Conservation (phyloP, 1,140 invertebrate genomes). For the Sinonovacula constricta region DNA sequence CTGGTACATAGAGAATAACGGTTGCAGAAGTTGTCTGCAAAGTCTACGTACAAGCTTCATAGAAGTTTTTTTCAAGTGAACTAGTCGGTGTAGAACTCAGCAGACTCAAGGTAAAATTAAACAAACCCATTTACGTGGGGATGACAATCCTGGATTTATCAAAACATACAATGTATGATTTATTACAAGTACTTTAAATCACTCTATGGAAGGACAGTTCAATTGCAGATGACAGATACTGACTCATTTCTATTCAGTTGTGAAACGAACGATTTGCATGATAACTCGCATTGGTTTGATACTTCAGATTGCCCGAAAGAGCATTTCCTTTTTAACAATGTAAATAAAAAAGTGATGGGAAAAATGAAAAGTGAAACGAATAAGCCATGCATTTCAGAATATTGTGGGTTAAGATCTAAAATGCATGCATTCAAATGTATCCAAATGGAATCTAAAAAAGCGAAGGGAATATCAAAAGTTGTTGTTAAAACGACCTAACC, state of each 20-base stretch:
- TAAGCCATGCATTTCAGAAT: slow-evolving; percentile 51
- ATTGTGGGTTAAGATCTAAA: no score
- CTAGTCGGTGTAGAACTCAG: no score
- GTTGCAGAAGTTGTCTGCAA: slow-evolving; percentile 23
- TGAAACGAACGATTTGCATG: slow-evolving; percentile 74
- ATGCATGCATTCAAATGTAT: no score
- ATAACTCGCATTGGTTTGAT: slow-evolving; percentile 54
- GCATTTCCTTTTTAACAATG: no score
- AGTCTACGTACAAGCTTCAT: no score
- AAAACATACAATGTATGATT: slow-evolving; percentile 65
- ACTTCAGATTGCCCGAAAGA: slow-evolving; percentile 57
- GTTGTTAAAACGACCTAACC: slow-evolving; percentile 21
- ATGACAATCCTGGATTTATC: slow-evolving; percentile 46
- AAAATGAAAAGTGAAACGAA: no score
- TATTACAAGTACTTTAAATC: slow-evolving; percentile 66
- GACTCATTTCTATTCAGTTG: slow-evolving; percentile 75
- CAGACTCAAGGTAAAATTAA: no score
- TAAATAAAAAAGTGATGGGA: no score
- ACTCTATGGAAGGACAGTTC: slow-evolving; percentile 66
- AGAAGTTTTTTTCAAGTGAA: slow-evolving; percentile 37
- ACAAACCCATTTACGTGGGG: no score
- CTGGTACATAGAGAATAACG: slow-evolving; percentile 27
- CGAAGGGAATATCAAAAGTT: no score
- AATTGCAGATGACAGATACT: no score
- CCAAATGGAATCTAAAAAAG: no score